Percentiles rank a stretch among this genome's conserved stretches.
Evolutionary conservation across 2,888 invertebrate genomes (phyloP).

Genomic region (Uropetala carovei): DNA sequence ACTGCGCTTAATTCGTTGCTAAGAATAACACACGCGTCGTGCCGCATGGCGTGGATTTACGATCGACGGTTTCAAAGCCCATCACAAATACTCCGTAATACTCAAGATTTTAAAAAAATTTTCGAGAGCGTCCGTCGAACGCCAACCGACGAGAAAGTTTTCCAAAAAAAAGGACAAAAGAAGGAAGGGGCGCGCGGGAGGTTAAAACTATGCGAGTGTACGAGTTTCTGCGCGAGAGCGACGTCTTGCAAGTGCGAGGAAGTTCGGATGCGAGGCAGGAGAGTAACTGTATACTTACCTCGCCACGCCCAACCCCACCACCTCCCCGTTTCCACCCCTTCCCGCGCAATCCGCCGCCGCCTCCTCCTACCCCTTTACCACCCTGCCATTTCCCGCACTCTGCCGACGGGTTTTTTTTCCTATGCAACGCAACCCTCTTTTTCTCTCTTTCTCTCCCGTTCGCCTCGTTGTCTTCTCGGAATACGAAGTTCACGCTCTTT

Average conservation of each 20-base stretch:
- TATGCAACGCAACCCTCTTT: not conserved
- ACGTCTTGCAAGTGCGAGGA: slow-evolving; percentile 19
- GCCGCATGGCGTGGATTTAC: no score
- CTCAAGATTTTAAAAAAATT: no score
- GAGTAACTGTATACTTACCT: slow-evolving; percentile 35
- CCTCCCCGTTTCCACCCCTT: not conserved
- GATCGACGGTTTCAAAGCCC: no score
- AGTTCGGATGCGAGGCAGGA: not conserved
- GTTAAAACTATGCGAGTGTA: not conserved
- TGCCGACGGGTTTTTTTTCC: slow-evolving; percentile 10
- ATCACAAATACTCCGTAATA: no score
- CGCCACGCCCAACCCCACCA: not conserved
- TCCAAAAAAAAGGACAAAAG: not conserved
- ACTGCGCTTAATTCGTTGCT: no score
- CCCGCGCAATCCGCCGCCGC: not conserved
- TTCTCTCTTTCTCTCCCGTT: not conserved
- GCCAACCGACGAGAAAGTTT: not conserved
- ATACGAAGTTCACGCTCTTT: slow-evolving; percentile 24
- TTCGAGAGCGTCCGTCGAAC: not conserved
- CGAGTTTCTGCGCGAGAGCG: not conserved
- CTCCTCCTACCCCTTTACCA: not conserved
- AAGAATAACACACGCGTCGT: no score
- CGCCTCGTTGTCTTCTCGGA: not conserved
- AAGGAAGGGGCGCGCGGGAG: no score
- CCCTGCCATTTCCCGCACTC: not conserved